Evolutionary conservation across 1,140 invertebrate genomes (phyloP), one percentile per base, ranked within the genome.

Genomic region (Microvelia longipes): DNA sequence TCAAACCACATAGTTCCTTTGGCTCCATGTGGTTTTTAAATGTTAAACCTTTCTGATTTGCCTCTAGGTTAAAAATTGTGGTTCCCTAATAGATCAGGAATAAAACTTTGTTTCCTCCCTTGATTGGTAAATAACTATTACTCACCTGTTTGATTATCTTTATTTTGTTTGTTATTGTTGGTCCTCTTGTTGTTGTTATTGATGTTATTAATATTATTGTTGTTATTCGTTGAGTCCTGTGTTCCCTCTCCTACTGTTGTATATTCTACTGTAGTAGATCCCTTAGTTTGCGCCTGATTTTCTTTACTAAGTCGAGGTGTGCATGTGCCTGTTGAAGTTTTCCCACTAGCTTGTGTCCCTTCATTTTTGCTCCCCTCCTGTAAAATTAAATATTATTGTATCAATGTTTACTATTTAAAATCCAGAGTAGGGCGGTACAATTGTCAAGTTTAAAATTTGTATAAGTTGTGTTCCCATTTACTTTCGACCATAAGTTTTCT

Each of bases 311-410:
- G 68, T 24, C 73, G 70, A n/a, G 75, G 74, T 19, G 76, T 77
- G 28, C 76, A 77, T 13, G 76, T 77, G 19, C 76, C 76, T n/a
- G 76, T 76, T 13, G 72, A 74, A 61, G 75, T 77, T 68, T 77
- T 74, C 1, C 71, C 74, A 30, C 89, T 89, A 0, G 88, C 89
- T 78, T 92, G 90, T 0, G 89, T 90, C 2, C 89, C 89, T 80
- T 92, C 90, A 2, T 88, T 90, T 79, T 91, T 91, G 1, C 85
- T 79, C 28, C 65, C 67, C 60, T 72, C 71, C 35, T 72, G 69
- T 25, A 64, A 64, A 11, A 11, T 11, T 60, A n/a, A n/a, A n/a
- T n/a, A n/a, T n/a, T n/a, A n/a, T n/a, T n/a, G n/a, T n/a, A 66
- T 26, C 5, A 28, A 26, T 0, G 65, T 28, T 1, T 28, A n/a